Evolutionary conservation across 2,797 vertebrate genomes (phyloP), one percentile per base, ranked within the genome.

Genomic region (Oreochromis mossambicus): DNA sequence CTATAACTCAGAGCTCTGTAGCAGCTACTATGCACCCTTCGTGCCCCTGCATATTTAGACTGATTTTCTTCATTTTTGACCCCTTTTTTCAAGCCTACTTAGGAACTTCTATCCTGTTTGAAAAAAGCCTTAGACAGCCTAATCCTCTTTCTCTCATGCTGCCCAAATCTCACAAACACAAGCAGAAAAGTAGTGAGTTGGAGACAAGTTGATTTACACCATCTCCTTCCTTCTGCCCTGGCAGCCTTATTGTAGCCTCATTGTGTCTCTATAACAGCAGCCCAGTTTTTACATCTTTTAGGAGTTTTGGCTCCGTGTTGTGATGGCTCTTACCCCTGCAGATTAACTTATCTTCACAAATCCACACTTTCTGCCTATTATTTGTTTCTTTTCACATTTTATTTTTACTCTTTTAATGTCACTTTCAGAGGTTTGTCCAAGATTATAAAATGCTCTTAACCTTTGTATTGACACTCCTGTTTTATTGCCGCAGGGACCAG

Each of bases 401-500:
- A 10, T 63, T 73, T 48, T 70, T 26, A 48, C 26, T 70, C 77
- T 36, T 87, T 84, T 77, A 15, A 76, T 73, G 63, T 89, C 81
- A 83, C 77, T 87, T 86, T 81, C 32, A 81, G 86, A 88, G 73
- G 50, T 91, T 86, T 85, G 55, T 85, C 78, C 26, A 78, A 86
- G 61, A 82, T 73, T 77, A 84, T 77, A 84, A 81, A 83, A 43
- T 8, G 7, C 61, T 83, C 29, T 78, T 89, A 84, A 87, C 77
- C 61, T 86, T 88, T 91, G 87, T 81, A 83, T 83, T 75, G 79
- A 88, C 51, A 50, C 55, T 34, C 77, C 61, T 89, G 58, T 36
- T 89, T 81, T 88, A 52, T 83, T 56, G 32, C 89, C 38, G 34
- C 91, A 99, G 98, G 98, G 98, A 86, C 96, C 97, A 26, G 91